Percentiles rank a stretch among this genome's conserved stretches.
Conservation (phyloP, 2,113 vertebrate species). For the Origma solitaria region DNA sequence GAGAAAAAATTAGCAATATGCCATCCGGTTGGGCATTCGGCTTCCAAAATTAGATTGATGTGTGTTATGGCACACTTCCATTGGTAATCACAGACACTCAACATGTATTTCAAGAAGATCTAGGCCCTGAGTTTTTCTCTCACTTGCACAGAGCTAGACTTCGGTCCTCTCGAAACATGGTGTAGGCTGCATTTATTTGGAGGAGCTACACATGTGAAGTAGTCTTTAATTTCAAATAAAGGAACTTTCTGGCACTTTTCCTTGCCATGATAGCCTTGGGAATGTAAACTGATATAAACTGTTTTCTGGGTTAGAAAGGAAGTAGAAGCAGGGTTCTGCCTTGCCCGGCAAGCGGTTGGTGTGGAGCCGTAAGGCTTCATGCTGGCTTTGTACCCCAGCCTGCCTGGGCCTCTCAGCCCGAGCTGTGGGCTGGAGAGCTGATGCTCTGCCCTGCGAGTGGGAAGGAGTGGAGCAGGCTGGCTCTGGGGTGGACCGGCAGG, state of each 20-base stretch:
- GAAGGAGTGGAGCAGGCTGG: not conserved
- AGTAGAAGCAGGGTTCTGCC: not conserved
- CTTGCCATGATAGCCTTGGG: slow-evolving; percentile 31
- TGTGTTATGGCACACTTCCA: slow-evolving; percentile 53
- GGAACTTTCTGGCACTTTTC: slow-evolving; percentile 29
- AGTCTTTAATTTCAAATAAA: not conserved
- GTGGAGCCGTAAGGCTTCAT: accelerated
- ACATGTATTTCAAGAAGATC: slow-evolving; percentile 29
- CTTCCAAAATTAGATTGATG: slow-evolving; percentile 60
- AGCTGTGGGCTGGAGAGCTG: accelerated
- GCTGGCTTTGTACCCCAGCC: accelerated
- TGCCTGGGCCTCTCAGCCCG: accelerated
- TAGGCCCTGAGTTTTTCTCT: slow-evolving; percentile 36
- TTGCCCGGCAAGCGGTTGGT: accelerated
- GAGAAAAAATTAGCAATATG: not conserved
- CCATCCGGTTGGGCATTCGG: slow-evolving; percentile 55
- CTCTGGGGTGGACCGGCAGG: not conserved
- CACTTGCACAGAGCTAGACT: slow-evolving; percentile 16
- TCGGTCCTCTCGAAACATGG: not conserved
- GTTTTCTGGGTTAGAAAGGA: not conserved
- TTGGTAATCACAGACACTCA: slow-evolving; percentile 40
- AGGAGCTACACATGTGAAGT: not conserved
- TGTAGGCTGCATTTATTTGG: not conserved
- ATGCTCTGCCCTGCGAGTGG: accelerated
- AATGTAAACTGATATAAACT: slow-evolving; percentile 42